These are phyloP conservation scores for Zingel zingel DNA, from an alignment of 2,113 vertebrate species.

Conservation along the genomic window DNA sequence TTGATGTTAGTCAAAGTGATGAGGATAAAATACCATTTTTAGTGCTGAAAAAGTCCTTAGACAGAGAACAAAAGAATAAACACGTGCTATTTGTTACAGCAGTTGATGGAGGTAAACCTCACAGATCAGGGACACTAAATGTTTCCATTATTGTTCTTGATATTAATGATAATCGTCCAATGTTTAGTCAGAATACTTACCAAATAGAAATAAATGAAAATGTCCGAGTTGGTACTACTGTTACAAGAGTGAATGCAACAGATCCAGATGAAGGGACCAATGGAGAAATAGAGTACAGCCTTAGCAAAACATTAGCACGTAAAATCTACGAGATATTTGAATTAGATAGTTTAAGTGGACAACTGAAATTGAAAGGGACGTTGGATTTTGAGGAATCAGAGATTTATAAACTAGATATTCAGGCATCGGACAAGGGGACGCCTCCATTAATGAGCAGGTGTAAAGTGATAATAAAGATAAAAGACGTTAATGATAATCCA, in stretches of 20 bases:
- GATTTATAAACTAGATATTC: slow-evolving; percentile 55
- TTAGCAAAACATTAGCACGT: slow-evolving; percentile 47
- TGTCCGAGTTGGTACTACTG: slow-evolving; percentile 21
- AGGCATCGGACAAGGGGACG: slow-evolving; percentile 54
- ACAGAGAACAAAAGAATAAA: slow-evolving; percentile 70
- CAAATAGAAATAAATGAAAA: slow-evolving; percentile 67
- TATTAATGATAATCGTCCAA: slow-evolving; percentile 78
- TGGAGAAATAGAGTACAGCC: slow-evolving; percentile 54
- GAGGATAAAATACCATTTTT: slow-evolving; percentile 75
- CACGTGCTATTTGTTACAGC: slow-evolving; percentile 70
- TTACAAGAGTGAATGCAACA: slow-evolving; percentile 53
- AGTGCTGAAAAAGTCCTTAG: slow-evolving; percentile 75
- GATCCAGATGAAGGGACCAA: slow-evolving; percentile 69
- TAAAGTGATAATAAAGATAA: slow-evolving; percentile 76
- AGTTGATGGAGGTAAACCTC: slow-evolving; percentile 80
- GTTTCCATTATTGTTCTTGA: slow-evolving; percentile 79
- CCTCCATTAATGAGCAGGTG: slow-evolving; percentile 64
- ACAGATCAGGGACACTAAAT: slow-evolving; percentile 60
- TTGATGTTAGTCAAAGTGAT: slow-evolving; percentile 62
- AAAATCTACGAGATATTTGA: slow-evolving; percentile 62
- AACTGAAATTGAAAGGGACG: slow-evolving; percentile 51
- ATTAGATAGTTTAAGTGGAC: slow-evolving; percentile 48
- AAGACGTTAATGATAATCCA: slow-evolving; percentile 87
- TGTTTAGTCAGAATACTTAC: slow-evolving; percentile 70
- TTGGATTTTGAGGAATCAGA: slow-evolving; percentile 65